Base-by-base conservation (phyloP, 2,113 vertebrate genomes). In the Periophthalmus modestus region DNA sequence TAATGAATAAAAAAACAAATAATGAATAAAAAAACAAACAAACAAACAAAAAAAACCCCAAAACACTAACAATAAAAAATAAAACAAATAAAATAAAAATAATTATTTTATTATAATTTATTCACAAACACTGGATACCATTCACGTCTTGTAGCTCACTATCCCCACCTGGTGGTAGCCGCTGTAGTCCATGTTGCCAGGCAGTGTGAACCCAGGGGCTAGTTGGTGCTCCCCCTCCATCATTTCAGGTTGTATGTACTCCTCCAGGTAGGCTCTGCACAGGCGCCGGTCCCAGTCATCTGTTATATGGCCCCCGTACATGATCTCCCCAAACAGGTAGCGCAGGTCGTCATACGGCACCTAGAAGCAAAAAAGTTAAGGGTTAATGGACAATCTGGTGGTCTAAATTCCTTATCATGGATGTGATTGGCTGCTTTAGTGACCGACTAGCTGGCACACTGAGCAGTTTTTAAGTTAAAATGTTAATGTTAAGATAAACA, bases 281-380 rank as follows among this genome's bases (percentile, higher is more conserved):
- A 99, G 94, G 5, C 95, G 87, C 57, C 97, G 94, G 91, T 99
- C 98, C 97, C 97, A 99, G 85, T 97, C 95, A 0, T 99, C 97
- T 0, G 96, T 99, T 84, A 99, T 98, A 86, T 99, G 97, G 16
- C 97, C 97, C 52, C 97, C 97, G 0, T 98, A 99, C 97, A 99
- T 97, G 79, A 99, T 99, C 92, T 99, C 98, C 0, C 97, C 97
- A 12, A 99, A 96, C 1, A 99, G 94, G 85, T 99, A 99, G 47
- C 96, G 95, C 69, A 99, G 77, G 69, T 98, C 98, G 34, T 97
- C 95, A 0, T 95, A 98, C 0, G 98, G 97, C 21, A 99, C 96
- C 97, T 99, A 86, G 15, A 13, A 15, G 13, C 23, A 28, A 23
- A 13, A 19, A 52, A 5, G 7, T 28, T 28, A 28, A 19, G 15